Conservation (phyloP, 1,140 invertebrate genomes). For the Orchesella cincta region DNA sequence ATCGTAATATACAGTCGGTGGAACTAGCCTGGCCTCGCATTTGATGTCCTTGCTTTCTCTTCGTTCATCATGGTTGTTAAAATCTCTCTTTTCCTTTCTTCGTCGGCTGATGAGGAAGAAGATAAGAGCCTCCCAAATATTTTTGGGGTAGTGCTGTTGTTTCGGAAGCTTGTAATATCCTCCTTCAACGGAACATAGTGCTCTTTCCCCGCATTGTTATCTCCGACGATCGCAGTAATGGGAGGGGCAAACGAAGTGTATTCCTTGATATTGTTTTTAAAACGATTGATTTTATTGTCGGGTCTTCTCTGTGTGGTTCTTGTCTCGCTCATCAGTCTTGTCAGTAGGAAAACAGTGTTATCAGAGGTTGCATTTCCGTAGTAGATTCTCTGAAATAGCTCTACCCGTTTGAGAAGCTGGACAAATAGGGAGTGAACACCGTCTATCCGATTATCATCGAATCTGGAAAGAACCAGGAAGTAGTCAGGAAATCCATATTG, state of each 20-base stretch:
- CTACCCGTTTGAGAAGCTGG: not conserved
- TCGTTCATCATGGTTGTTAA: too few relatives aligned
- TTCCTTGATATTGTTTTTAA: not conserved
- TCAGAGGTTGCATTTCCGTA: too few relatives aligned
- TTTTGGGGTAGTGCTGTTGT: not conserved
- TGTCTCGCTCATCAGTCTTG: not conserved
- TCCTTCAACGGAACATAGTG: not conserved
- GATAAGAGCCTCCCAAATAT: not conserved
- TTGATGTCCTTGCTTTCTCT: not conserved
- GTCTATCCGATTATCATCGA: not conserved
- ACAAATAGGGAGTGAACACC: not conserved
- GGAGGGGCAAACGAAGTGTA: not conserved
- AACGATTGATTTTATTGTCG: not conserved
- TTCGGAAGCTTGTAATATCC: not conserved
- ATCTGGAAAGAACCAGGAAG: not conserved
- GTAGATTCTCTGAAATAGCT: not conserved
- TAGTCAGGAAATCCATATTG: not conserved
- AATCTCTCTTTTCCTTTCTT: not conserved
- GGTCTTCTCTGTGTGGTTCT: not conserved
- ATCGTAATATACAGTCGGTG: not conserved
- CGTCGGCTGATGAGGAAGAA: not conserved
- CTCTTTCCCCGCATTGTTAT: not conserved
- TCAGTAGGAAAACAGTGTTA: not conserved
- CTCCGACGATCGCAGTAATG: not conserved
- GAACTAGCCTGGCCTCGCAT: not conserved